Evolutionary conservation across 2,888 invertebrate genomes (phyloP).

Genomic region (Glyphotaelius pellucidus): DNA sequence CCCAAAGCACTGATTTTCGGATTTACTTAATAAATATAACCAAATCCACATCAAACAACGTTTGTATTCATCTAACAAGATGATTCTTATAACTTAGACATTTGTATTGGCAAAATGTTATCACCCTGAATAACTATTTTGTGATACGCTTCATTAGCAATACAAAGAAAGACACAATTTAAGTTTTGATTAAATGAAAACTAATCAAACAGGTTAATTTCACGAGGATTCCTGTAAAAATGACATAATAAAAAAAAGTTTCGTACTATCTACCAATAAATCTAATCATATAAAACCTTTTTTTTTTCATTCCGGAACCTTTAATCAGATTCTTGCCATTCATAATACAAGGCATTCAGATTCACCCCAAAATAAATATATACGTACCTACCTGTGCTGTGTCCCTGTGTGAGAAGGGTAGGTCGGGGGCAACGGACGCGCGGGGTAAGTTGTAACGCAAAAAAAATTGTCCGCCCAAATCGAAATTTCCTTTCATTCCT

Average conservation of each 20-base stretch:
- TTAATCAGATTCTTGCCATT: not conserved
- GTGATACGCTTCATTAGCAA: too few relatives aligned
- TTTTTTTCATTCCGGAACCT: not conserved
- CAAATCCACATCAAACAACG: too few relatives aligned
- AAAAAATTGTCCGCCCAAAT: conserved; percentile 47
- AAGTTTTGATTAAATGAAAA: not conserved
- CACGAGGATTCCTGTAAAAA: not conserved
- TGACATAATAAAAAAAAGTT: not conserved
- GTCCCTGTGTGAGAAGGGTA: not conserved
- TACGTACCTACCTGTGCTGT: not conserved
- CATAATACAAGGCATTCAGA: not conserved
- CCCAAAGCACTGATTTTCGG: too few relatives aligned
- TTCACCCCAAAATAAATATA: not conserved
- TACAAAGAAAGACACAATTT: too few relatives aligned
- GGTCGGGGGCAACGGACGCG: not conserved
- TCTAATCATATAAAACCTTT: not conserved
- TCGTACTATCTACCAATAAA: not conserved
- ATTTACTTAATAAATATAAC: too few relatives aligned
- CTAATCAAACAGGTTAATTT: not conserved
- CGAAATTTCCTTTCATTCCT: conserved; percentile 46
- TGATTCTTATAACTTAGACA: too few relatives aligned
- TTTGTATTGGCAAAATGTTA: too few relatives aligned
- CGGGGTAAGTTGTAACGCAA: not conserved
- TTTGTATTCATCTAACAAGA: too few relatives aligned
- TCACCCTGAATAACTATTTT: too few relatives aligned